Base-by-base conservation (phyloP, 2,113 vertebrate genomes). In the Cariama cristata region DNA sequence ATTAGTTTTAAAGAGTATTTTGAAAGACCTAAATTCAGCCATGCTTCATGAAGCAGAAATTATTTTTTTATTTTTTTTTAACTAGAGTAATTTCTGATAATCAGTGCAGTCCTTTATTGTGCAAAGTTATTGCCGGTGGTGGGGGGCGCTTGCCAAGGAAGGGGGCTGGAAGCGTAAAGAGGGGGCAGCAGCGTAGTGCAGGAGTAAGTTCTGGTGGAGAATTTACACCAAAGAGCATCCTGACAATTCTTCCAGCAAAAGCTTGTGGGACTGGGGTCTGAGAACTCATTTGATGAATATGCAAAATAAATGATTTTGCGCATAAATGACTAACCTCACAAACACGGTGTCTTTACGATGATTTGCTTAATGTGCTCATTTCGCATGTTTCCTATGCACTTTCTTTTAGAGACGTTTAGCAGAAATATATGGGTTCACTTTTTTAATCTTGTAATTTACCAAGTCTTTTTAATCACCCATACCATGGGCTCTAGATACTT, bases 1-100 rank as follows among this genome's bases (percentile, higher is more conserved):
- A 97, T 62, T 71, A 86, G 74, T 94, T 96, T 97, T 94, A 97
- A 96, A 89, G 79, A 93, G 35, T 77, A 69, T 93, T 97, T 96
- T 90, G 75, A 93, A 97, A 98, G 59, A 86, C 27, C 23, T 91
- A 88, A 87, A 95, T 96, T 89, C 93, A 93, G 71, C 75, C 93
- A 79, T 32, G 52, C 72, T 91, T 96, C 96, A 86, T 62, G 81
- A 67, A 23, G 35, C 64, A 94, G 50, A 88, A 75, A 71, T 93
- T 76, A 18, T 35, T 88, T 14, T 33, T 7, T 27, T n/a, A n/a
- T n/a, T n/a, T 64, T 74, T 95, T 90, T 63, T 69, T 42, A 86
- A n/a, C 45, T 73, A 79, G 53, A 68, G 45, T 77, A 55, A 88
- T 82, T 81, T 66, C n/a, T 69, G 56, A n/a, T 71, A 83, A 86